Percentiles rank a stretch among this genome's conserved stretches.
These are phyloP conservation scores for Nomada hirtipes DNA, from an alignment of 2,888 invertebrate species.

Conservation along the genomic window DNA sequence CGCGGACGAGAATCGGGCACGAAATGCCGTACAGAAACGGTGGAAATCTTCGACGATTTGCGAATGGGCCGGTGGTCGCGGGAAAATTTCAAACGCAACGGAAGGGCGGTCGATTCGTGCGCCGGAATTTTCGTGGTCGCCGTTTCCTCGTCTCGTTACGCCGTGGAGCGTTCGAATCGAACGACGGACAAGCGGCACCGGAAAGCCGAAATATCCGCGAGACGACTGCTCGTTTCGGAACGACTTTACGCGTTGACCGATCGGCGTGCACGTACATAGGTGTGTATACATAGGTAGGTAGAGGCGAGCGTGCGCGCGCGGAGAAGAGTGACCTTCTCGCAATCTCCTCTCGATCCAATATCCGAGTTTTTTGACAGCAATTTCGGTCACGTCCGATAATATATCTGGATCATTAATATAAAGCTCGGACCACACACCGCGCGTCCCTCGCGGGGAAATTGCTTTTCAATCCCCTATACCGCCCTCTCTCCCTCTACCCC, in stretches of 20 bases:
- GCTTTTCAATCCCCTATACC: slow-evolving; percentile 84
- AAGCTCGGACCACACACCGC: slow-evolving; percentile 81
- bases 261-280: slow-evolving; percentile 43
- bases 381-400: slow-evolving; percentile 85
- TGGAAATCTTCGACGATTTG: neutral
- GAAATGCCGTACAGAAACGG: slow-evolving; percentile 33
- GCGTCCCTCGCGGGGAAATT: slow-evolving; percentile 83
- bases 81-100: slow-evolving; percentile 27
- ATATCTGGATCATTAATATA: slow-evolving; percentile 85
- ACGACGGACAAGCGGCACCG: slow-evolving; percentile 5
- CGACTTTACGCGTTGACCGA: slow-evolving; percentile 60
- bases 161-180: neutral
- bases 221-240: slow-evolving; percentile 31
- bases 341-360: slow-evolving; percentile 84
- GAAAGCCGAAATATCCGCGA: slow-evolving; percentile 45
- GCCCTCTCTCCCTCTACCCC: slow-evolving; percentile 65
- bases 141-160: neutral
- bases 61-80: too few species aligned
- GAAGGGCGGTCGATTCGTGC: neutral
- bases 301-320: slow-evolving; percentile 25
- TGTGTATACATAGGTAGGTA: neutral
- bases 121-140: neutral
- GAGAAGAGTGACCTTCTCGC: slow-evolving; percentile 79
- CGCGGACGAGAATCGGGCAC: slow-evolving; percentile 17
- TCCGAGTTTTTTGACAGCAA: slow-evolving; percentile 85